phyloP scores from a whole-genome alignment of 30 jellyfish, hydroid and myxozoan species.

The Mastigias papua region DNA sequence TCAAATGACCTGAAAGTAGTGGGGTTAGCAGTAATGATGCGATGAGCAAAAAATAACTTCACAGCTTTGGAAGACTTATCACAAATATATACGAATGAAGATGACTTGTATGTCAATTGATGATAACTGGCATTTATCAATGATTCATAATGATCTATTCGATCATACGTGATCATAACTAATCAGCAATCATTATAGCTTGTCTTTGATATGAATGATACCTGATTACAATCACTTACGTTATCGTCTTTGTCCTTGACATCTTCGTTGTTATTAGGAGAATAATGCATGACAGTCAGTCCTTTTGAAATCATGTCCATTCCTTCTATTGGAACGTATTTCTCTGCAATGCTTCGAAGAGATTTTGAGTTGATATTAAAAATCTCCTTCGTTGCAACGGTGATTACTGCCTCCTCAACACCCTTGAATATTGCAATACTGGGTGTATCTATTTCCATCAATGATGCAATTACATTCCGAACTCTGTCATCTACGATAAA shows the following conservation, averaged over 20 bases:
- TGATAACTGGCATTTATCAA: too few relatives aligned
- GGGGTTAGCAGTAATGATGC: too few relatives aligned
- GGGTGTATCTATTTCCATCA: slow-evolving; percentile 28
- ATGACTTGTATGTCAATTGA: too few relatives aligned
- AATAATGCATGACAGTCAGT: slow-evolving; percentile 22
- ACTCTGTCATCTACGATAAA: slow-evolving; percentile 8
- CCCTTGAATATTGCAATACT: slow-evolving; percentile 14
- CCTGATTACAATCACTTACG: neutral
- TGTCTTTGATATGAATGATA: neutral
- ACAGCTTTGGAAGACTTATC: too few relatives aligned
- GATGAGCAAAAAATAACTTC: too few relatives aligned
- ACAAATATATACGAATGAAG: too few relatives aligned
- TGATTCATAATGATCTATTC: too few relatives aligned
- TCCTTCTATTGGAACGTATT: slow-evolving; percentile 35
- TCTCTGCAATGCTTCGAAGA: neutral
- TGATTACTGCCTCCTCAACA: slow-evolving; percentile 28
- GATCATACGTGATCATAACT: too few relatives aligned
- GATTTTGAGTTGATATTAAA: slow-evolving; percentile 18
- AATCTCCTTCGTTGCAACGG: slow-evolving; percentile 40
- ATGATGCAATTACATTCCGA: slow-evolving; percentile 27
- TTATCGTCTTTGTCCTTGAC: slow-evolving; percentile 3
- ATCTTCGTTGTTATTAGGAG: slow-evolving; percentile 37
- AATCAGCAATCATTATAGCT: too few relatives aligned
- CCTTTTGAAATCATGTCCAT: slow-evolving; percentile 34
- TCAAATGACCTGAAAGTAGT: too few relatives aligned